Evolutionary conservation across 2,888 invertebrate genomes (phyloP), one percentile per base, ranked within the genome.

Genomic region (Monoplex corrugatus): DNA sequence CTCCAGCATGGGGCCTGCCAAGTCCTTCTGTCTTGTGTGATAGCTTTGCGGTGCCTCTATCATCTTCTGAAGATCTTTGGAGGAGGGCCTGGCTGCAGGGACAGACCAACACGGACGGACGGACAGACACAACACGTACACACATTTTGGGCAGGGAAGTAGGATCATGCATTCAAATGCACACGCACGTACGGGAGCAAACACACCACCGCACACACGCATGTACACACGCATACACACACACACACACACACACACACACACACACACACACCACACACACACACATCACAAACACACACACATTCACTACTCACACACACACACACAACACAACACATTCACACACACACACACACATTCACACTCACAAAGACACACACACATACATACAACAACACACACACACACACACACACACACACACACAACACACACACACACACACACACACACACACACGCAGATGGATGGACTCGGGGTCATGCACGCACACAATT

Each of bases 1-100:
- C 19, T 90, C 83, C 16, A 92, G 72, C 93, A 94, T 93, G 32
- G 91, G 90, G 19, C 92, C 92, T 28, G 91, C 92, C 75, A 91
- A 90, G 86, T 91, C 91, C 89, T 91, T 93, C 40, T 89, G 89
- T 32, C 85, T 86, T 0, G 93, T 93, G 84, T 92, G 90, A 86
- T 93, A 87, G 28, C 89, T 90, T 40, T 90, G 88, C 44, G 75
- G 45, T 23, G 87, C 86, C 40, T 38, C 43, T 2, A 90, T 78
- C 50, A 93, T 90, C 40, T 83, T 89, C 35, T 90, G 82, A 44
- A 92, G 50, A 1, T 68, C 86, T 28, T 35, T 32, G 43, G 90
- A 83, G 16, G 92, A n/a, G n/a, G 84, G 84, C 32, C 38, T 84
- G 35, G 84, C 84, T 84, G 84, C 13, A 13, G 72, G 32, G 2